A percentile compares a stretch with the other conserved stretches of the same genome.
Evolutionary conservation across 2,113 vertebrate species (phyloP).

Genomic region (Tinamus guttatus): DNA sequence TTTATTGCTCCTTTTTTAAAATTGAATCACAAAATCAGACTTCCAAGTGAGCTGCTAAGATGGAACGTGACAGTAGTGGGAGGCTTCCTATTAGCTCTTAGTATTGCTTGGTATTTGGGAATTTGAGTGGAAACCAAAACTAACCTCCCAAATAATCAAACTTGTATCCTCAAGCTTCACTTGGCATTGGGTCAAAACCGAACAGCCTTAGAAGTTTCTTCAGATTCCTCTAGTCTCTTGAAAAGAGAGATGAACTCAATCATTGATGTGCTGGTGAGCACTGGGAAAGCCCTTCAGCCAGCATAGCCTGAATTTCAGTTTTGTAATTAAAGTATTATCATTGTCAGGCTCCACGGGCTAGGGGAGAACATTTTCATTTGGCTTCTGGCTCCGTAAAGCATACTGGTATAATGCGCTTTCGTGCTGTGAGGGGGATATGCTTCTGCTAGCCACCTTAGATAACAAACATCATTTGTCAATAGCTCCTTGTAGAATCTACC

Average conservation of each 20-base stretch:
- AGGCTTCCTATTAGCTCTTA: neutral
- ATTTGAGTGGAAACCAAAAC: neutral
- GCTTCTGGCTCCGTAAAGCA: neutral
- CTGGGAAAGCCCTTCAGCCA: neutral
- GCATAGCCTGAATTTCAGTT: neutral
- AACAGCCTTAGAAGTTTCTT: neutral
- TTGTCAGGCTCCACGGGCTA: neutral
- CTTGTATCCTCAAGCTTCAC: neutral
- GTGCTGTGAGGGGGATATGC: neutral
- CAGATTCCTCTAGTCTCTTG: neutral
- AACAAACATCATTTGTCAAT: conserved; percentile 1
- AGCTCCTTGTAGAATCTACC: neutral
- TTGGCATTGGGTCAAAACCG: neutral
- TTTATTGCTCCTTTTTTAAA: fast-evolving
- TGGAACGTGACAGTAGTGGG: neutral
- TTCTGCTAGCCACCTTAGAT: neutral
- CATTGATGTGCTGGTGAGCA: neutral
- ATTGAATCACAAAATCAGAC: fast-evolving
- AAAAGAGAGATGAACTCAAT: neutral
- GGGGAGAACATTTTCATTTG: conserved; percentile 13
- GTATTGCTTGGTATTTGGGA: neutral
- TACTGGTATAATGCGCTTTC: conserved; percentile 1
- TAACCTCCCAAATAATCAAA: neutral
- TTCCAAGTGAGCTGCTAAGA: neutral
- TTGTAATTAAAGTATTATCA: conserved; percentile 33